Conservation (phyloP, 1,140 invertebrate species). For the Theocolax elegans region DNA sequence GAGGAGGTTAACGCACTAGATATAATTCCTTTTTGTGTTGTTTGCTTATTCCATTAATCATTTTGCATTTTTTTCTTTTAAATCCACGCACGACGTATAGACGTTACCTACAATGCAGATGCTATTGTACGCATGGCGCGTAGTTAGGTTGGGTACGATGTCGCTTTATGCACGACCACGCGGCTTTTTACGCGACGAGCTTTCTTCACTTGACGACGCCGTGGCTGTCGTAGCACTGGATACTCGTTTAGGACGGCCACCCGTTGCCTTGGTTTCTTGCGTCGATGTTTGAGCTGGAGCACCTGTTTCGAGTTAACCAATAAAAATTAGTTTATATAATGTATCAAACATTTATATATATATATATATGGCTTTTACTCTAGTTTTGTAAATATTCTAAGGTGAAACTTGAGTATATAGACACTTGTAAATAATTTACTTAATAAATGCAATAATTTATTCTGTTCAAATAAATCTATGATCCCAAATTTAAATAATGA, state of each 20-base stretch:
- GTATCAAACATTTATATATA: no score
- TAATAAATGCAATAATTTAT: no score
- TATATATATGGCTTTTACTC: no score
- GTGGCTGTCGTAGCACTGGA: conserved; percentile 42
- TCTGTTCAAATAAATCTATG: no score
- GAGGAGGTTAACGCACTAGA: conserved; percentile 50
- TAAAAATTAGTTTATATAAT: no score
- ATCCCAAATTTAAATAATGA: no score
- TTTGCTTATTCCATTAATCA: conserved; percentile 45
- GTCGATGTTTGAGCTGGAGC: conserved; percentile 2
- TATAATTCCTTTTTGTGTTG: conserved; percentile 49
- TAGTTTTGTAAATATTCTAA: no score
- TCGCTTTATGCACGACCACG: conserved; percentile 58
- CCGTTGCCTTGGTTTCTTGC: conserved; percentile 48
- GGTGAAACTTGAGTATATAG: no score
- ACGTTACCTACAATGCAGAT: conserved; percentile 60
- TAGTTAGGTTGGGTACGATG: conserved; percentile 39
- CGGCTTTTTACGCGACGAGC: conserved; percentile 58
- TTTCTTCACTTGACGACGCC: conserved; percentile 48
- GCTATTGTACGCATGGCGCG: conserved; percentile 50
- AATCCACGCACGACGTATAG: conserved; percentile 48
- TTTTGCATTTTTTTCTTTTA: conserved; percentile 26
- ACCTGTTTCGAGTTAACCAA: neutral
- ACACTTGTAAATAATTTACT: no score
- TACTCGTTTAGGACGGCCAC: conserved; percentile 57